These are phyloP conservation scores for Aselliscus stoliczkanus DNA, from an alignment of 2,797 vertebrate genomes.

Conservation along the genomic window DNA sequence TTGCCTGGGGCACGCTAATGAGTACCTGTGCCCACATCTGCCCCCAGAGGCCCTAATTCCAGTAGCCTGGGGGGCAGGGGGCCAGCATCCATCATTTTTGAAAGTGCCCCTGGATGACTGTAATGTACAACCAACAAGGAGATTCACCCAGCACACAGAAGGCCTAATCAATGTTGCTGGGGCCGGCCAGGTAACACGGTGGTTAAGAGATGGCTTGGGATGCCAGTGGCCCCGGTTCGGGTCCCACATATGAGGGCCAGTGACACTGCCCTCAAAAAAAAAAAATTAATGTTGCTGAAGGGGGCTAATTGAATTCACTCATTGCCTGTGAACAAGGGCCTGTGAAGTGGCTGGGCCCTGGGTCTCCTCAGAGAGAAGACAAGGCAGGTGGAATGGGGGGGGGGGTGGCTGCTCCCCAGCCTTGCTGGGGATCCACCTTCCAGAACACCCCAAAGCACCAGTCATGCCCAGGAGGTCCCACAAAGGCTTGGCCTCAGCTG, in stretches of 20 bases:
- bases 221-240: too few relatives aligned
- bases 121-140: neutral
- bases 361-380: neutral
- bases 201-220: too few relatives aligned
- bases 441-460: neutral
- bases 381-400: neutral
- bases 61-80: neutral
- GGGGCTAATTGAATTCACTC: neutral
- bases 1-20: neutral
- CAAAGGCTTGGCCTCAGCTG: neutral
- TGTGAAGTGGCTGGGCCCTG: neutral
- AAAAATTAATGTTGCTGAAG: neutral
- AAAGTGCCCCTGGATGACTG: neutral
- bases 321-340: neutral
- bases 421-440: neutral
- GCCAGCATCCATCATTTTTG: neutral
- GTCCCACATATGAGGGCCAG: too few relatives aligned
- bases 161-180: neutral
- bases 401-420: fast-evolving
- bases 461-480: neutral
- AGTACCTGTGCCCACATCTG: neutral
- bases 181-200: too few relatives aligned
- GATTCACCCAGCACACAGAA: neutral
- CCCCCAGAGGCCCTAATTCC: neutral
- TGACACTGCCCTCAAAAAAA: too few relatives aligned